Conservation (phyloP, 1,140 invertebrate genomes). For the Temnothorax nylanderi region DNA sequence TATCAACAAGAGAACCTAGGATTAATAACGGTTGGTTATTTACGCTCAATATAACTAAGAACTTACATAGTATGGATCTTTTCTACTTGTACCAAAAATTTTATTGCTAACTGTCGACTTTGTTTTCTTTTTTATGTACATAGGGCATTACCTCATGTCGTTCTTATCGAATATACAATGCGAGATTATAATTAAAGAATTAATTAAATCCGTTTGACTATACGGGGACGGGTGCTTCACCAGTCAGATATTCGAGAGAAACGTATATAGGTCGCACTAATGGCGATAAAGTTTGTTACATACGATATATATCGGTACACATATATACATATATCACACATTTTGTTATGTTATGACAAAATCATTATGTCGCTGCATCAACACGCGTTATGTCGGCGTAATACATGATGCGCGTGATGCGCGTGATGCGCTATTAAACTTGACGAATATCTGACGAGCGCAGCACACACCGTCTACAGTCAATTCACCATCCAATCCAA, state of each 20-base stretch:
- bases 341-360: slow-evolving; percentile 16
- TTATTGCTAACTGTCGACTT: slow-evolving; percentile 36
- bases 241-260: slow-evolving; percentile 12
- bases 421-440: not conserved
- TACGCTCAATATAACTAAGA: slow-evolving; percentile 65
- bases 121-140: slow-evolving; percentile 45
- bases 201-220: slow-evolving; percentile 9
- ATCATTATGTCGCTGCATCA: not conserved
- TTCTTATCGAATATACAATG: slow-evolving; percentile 45
- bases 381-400: not conserved
- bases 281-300: not conserved
- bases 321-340: not conserved
- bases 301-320: not conserved
- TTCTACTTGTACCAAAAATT: slow-evolving; percentile 60
- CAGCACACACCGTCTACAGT: slow-evolving; percentile 14
- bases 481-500: slow-evolving; percentile 45
- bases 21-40: slow-evolving; percentile 67
- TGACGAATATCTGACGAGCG: slow-evolving; percentile 44
- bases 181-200: slow-evolving; percentile 36
- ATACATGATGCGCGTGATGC: too few species aligned
- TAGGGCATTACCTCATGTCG: slow-evolving; percentile 60
- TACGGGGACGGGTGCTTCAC: not conserved
- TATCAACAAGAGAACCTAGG: slow-evolving; percentile 74
- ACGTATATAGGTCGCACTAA: not conserved
- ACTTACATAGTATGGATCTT: slow-evolving; percentile 59